Conservation (phyloP, 2,113 vertebrate species). For the Acrocephalus arundinaceus region DNA sequence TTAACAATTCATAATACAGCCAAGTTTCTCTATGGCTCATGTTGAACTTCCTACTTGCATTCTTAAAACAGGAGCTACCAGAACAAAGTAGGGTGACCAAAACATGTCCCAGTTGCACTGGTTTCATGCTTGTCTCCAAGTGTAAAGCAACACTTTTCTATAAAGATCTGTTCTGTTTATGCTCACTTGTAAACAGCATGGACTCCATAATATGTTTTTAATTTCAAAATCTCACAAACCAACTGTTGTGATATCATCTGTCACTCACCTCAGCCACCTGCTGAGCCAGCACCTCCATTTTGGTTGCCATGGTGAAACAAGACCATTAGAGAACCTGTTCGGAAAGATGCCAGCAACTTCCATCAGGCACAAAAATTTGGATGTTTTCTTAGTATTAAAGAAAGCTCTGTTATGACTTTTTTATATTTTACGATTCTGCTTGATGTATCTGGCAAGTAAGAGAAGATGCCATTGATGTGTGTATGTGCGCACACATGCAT, state of each 20-base stretch:
- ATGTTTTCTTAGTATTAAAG: constrained; percentile 24
- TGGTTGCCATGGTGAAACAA: constrained; percentile 87
- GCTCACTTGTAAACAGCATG: background rate
- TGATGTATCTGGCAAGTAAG: background rate
- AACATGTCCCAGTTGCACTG: background rate
- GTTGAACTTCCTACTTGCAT: background rate
- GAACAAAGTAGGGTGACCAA: background rate
- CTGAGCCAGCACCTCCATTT: constrained; percentile 87
- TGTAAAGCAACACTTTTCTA: background rate
- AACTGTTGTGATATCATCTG: constrained; percentile 58
- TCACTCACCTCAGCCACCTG: constrained; percentile 89
- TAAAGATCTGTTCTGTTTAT: background rate
- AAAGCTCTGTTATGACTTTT: background rate
- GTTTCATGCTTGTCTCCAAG: background rate
- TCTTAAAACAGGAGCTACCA: background rate
- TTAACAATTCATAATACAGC: background rate
- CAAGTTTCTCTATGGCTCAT: background rate
- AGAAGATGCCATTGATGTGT: background rate
- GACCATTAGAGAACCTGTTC: constrained; percentile 89
- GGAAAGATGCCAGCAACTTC: constrained; percentile 79
- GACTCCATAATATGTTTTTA: background rate
- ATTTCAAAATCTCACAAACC: constrained; percentile 45
- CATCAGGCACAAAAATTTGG: constrained; percentile 69
- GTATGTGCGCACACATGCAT: no score
- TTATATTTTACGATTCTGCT: background rate